Percentiles rank a stretch among this genome's conserved stretches.
Evolutionary conservation across 2,113 vertebrate genomes (phyloP).

Genomic region (Microtus oregoni): DNA sequence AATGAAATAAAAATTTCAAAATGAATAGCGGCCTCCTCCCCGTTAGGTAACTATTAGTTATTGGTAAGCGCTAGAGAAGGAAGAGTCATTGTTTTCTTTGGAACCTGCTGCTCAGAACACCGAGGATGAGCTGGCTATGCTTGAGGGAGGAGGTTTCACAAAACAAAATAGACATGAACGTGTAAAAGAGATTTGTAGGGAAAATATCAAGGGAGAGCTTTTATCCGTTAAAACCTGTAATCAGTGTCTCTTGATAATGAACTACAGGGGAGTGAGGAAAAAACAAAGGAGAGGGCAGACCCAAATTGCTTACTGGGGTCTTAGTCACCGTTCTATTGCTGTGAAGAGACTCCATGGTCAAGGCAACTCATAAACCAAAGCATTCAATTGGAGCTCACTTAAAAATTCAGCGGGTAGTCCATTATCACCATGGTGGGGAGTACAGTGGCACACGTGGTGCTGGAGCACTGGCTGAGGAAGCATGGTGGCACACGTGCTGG

Average conservation of each 20-base stretch:
- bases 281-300: not conserved
- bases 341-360: not conserved
- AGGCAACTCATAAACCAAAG: not conserved
- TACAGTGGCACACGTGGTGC: not conserved
- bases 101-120: not conserved
- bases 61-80: not conserved
- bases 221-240: not conserved
- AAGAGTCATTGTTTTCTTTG: not conserved
- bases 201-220: not conserved
- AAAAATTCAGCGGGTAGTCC: not conserved
- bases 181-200: not conserved
- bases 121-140: not conserved
- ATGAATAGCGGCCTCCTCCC: not conserved
- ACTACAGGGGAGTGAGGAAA: not conserved
- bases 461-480: not conserved
- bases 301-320: not conserved
- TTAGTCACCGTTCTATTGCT: not conserved
- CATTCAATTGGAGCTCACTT: not conserved
- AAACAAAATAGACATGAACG: not conserved
- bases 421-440: not conserved
- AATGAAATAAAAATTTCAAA: not conserved
- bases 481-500: not conserved
- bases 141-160: not conserved
- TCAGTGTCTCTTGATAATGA: not conserved
- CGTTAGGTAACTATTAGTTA: not conserved